Evolutionary conservation across 2,797 vertebrate genomes (phyloP).

Genomic region (Pangasius sanitwongsei): DNA sequence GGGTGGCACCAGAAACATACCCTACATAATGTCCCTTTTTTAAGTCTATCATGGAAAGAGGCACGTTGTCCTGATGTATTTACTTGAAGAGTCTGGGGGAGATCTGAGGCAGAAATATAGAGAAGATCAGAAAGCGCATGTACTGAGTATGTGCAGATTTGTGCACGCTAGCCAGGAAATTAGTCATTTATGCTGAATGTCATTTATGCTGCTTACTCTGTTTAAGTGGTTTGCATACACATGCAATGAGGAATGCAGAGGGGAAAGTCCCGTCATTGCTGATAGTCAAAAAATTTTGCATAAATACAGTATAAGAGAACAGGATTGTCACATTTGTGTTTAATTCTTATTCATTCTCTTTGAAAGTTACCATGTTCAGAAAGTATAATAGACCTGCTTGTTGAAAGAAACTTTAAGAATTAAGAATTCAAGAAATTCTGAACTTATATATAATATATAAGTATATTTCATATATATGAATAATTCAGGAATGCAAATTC

Average conservation of each 20-base stretch:
- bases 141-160: not conserved
- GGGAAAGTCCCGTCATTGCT: not conserved
- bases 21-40: not conserved
- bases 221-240: constrained; percentile 13
- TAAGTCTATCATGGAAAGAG: not conserved
- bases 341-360: not conserved
- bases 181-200: constrained; percentile 5
- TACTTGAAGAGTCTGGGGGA: not conserved
- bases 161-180: not conserved
- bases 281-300: not conserved
- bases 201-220: constrained; percentile 15
- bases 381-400: not conserved
- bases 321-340: not conserved
- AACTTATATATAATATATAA: not conserved
- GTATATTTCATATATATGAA: too few relatives aligned
- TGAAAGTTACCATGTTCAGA: too few relatives aligned
- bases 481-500: not conserved
- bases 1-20: not conserved
- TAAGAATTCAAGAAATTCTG: not conserved
- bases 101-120: not conserved
- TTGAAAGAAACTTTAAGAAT: not conserved
- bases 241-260: not conserved
- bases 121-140: not conserved
- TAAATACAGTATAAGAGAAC: not conserved
- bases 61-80: not conserved